Evolutionary conservation across 2,113 vertebrate species (phyloP), one percentile per base, ranked within the genome.

Genomic region (Thomomys bottae): DNA sequence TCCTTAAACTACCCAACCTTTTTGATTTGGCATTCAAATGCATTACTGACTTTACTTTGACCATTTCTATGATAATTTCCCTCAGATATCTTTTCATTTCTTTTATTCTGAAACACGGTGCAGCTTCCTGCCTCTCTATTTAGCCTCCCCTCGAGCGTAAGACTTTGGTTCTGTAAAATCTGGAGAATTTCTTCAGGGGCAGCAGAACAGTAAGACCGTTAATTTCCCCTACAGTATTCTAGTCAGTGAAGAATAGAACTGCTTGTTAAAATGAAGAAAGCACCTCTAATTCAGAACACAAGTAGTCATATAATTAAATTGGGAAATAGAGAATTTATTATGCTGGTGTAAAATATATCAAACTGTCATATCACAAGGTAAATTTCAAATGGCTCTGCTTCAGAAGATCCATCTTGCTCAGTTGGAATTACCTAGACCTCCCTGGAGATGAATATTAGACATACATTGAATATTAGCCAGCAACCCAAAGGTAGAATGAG

Each of bases 291-390:
- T 66, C n/a, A 80, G 30, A 95, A 80, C 84, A n/a, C 67, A 34
- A 80, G 26, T 45, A 26, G 71, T 79, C 40, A 61, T 59, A 79
- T 87, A 83, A 89, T 92, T 83, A 90, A 87, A 72, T 68, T 87
- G 28, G 26, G 45, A 89, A 91, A 85, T 40, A 40, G 88, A 75
- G 68, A 90, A 90, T 78, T 92, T 30, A 73, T 89, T 66, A 49
- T 36, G 75, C 78, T 45, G 57, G 18, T 72, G 42, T 81, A 66
- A 88, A 71, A 75, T 86, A 76, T 54, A 82, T 75, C 64, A 91
- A 87, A 42, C 24, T 82, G 49, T 90, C 85, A 93, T 1, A 67
- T 70, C 83, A 61, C 14, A 71, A 79, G 93, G 82, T 71, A 49
- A 57, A 70, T 94, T 66, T 91, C 54, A 78, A 11, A 77, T 78